Base-by-base conservation (phyloP, 2,113 vertebrate species). In the Platysternon megacephalum region DNA sequence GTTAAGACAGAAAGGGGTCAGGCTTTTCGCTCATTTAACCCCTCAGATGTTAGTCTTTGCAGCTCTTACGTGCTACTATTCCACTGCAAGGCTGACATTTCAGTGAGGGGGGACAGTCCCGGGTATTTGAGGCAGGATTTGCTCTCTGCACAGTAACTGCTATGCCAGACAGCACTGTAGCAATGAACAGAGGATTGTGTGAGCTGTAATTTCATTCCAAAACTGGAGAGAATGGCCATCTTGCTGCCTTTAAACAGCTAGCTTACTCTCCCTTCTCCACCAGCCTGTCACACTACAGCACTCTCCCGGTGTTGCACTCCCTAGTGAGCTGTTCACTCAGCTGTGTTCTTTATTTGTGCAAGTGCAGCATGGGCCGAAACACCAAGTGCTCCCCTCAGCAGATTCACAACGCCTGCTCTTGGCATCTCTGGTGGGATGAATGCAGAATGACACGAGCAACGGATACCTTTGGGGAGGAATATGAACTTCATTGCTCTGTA, bases 31-130 rank as follows among this genome's bases (percentile, higher is more conserved):
- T 32, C 29, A 7, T 61, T 61, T 35, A 32, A 61, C 2, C 4
- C 42, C 8, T 2, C n/a, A 1, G 4, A 5, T 65, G 28, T 35
- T 51, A 72, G n/a, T 72, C n/a, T 72, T 22, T 72, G 68, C 19
- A 39, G n/a, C 55, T 61, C 13, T 28, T 61, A 6, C 5, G 5
- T 32, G 28, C 58, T 13, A 14, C 58, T 0, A 1, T 48, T 65
- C 9, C 26, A 3, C 91, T 32, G 53, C 8, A 10, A 16, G 87
- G 49, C 91, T 28, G 53, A 49, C 42, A 3, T 46, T 11, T 79
- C 83, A 42, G 49, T 16, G 6, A 10, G 14, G 78, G 39, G 2
- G 65, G 2, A 14, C 28, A 6, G 56, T 58, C 56, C 28, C 29
- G 1, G 56, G 11, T 29, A 29, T 32, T 5, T 29, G 55, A 28